Evolutionary conservation across 2,113 vertebrate genomes (phyloP).

Genomic region (Sturnira hondurensis): DNA sequence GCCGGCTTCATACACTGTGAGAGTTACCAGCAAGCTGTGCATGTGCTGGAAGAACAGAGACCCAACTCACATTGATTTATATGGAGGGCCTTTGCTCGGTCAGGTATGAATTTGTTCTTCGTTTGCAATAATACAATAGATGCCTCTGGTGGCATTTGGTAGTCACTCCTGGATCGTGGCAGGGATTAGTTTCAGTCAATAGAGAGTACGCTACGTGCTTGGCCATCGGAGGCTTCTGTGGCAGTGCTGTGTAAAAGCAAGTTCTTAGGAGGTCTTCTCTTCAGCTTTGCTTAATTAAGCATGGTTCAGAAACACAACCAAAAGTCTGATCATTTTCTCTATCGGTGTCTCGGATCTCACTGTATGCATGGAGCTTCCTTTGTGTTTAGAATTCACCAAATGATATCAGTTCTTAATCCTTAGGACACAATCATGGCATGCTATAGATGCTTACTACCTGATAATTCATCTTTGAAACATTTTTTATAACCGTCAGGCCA

Average conservation of each 20-base stretch:
- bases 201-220: background rate
- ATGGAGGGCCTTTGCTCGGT: background rate
- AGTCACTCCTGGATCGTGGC: background rate
- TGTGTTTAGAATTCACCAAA: background rate
- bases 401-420: background rate
- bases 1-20: background rate
- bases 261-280: background rate
- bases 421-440: background rate
- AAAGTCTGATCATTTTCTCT: background rate
- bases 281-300: conserved; percentile 11
- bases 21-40: background rate
- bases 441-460: background rate
- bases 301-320: background rate
- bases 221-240: background rate
- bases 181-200: conserved; percentile 11
- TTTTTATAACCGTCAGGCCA: conserved; percentile 1
- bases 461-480: conserved; percentile 24
- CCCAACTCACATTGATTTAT: conserved; percentile 31
- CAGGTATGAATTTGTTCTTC: conserved; percentile 10
- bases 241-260: background rate
- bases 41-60: conserved; percentile 1
- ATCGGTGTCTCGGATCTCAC: background rate
- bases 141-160: conserved; percentile 11
- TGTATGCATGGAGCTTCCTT: background rate
- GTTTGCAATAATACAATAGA: conserved; percentile 26